Base-by-base conservation (phyloP, 1,140 invertebrate genomes). In the Zelostemma sp. region DNA sequence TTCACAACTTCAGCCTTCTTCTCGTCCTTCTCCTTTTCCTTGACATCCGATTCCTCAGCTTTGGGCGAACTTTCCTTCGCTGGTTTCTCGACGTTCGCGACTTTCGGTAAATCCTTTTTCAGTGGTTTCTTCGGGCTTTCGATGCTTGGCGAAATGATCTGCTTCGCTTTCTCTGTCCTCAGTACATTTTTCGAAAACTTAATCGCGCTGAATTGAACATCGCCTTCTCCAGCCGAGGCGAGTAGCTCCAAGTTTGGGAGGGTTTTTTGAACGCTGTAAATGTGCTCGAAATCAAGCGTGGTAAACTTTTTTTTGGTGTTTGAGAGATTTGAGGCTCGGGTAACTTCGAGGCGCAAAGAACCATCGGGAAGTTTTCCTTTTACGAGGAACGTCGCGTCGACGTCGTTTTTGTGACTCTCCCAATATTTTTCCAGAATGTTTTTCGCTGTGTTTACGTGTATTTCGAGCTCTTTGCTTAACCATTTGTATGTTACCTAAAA, bases 401-500 rank as follows among this genome's bases (percentile, higher is more conserved):
- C 46, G 1, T 72, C 45, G n/a, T 73, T 16, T 53, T 77, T 77
- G n/a, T 81, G 41, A 3, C 67, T 66, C n/a, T 79, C 57, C 66
- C 77, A 79, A 38, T 80, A 85, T 51, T 76, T 59, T 68, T 74
- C 72, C 16, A 86, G 58, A 40, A 85, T 76, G 45, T 80, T 64
- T 35, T 86, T 86, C 8, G 84, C 78, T n/a, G 76, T 2, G 57
- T 86, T 85, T 4, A 85, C 80, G 46, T 86, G 83, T 35, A 86
- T 48, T 56, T 80, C 74, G 0, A 85, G 41, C 25, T 83, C 74
- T 58, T 83, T 83, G 31, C 84, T 86, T 12, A 86, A 41, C 82
- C 83, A 85, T 74, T 85, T 85, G 38, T 86, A 86, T 0, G 84
- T 85, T 5, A 86, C 79, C 82, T 85, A 53, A 48, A 68, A 73